Base-by-base conservation (phyloP, 2,888 invertebrate genomes). In the Camponotus fellah region DNA sequence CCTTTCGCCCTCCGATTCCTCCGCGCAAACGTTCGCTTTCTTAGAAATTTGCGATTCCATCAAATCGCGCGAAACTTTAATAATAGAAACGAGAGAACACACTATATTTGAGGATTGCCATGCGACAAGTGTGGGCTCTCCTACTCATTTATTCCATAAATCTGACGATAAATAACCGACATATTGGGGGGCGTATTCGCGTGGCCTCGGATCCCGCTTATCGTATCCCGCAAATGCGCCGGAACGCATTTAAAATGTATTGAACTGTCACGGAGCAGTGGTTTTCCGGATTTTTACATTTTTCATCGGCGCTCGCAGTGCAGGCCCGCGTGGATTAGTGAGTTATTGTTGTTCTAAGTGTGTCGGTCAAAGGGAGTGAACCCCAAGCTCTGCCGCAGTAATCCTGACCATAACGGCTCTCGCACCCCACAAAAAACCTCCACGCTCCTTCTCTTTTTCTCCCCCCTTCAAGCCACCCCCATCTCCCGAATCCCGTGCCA, bases 241-340 rank as follows among this genome's bases (percentile, higher is more conserved):
- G 94, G 92, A 94, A 94, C 94, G 93, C 95, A 95, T 95, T 95
- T 94, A 95, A 95, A 95, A 95, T 95, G 95, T 95, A 95, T 95
- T 94, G 94, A 94, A 94, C 94, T 94, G 94, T 94, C 94, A 94
- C 92, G 93, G 92, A 87, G 84, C 89, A 87, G 91, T 90, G 92
- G 92, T 93, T 92, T 93, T 90, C 92, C 86, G 92, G 92, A 93
- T 94, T 94, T 93, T 92, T 92, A 94, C 94, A 94, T 95, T 94
- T 95, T 94, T 95, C 94, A 94, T 94, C 94, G 92, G 69, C 87
- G 88, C 86, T 85, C 68, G 71, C 72, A 79, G 64, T 68, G 87
- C 60, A 85, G 86, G 85, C 82, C 84, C 87, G 87, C 89, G 87
- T 82, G 94, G 94, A 94, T 94, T 93, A 94, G 93, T 92, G 91